phyloP scores from a whole-genome alignment of 2,797 vertebrate genomes.

The Enteromius paludinosus region DNA sequence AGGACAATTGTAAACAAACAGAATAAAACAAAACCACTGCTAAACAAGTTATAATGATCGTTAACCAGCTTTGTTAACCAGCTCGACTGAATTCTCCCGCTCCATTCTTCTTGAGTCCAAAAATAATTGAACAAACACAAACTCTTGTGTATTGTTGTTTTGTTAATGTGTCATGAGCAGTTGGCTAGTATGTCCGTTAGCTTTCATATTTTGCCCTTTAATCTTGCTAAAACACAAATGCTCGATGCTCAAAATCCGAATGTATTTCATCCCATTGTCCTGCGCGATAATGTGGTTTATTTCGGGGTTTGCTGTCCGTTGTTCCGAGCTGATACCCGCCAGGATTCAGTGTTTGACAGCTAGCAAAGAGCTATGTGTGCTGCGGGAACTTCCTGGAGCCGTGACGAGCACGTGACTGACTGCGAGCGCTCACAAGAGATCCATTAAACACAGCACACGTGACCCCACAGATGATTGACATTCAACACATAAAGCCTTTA shows the following conservation, averaged over 20 bases:
- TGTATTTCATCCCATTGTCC: conserved; percentile 13
- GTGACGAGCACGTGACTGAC: conserved; percentile 30
- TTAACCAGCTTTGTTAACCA: neutral
- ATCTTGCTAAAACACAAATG: neutral
- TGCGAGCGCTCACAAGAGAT: neutral
- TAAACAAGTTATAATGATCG: neutral
- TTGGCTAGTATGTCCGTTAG: neutral
- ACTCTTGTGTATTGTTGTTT: neutral
- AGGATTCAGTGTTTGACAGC: conserved; percentile 17
- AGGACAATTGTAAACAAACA: neutral
- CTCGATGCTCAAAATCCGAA: neutral
- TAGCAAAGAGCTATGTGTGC: neutral
- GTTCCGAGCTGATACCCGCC: neutral
- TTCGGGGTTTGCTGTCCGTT: neutral
- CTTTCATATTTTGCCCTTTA: neutral
- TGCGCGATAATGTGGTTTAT: neutral
- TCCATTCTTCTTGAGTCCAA: conserved; percentile 18
- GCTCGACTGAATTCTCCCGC: conserved; percentile 13
- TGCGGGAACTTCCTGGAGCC: conserved; percentile 13
- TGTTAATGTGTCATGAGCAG: neutral
- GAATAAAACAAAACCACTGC: neutral
- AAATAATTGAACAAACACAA: neutral
- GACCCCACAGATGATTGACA: neutral
- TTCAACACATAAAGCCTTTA: neutral
- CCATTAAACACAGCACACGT: conserved; percentile 2